These are phyloP conservation scores for Aricia artaxerxes DNA, from an alignment of 2,888 invertebrate species.

Conservation along the genomic window DNA sequence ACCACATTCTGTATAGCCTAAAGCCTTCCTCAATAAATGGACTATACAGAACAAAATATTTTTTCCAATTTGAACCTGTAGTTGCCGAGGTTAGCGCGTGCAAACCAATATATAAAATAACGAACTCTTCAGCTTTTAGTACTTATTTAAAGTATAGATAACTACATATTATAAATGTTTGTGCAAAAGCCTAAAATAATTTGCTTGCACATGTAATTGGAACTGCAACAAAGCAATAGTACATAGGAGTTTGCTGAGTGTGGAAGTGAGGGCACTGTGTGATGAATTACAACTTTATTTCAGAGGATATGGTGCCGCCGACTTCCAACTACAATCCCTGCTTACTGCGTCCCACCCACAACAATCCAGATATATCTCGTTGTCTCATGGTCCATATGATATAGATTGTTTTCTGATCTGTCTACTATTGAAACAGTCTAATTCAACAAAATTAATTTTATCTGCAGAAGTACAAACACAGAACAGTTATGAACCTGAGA, in stretches of 20 bases:
- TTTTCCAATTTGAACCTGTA: too few species aligned
- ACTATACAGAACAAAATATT: too few species aligned
- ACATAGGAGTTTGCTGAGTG: conserved; percentile 61
- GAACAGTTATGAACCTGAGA: conserved; percentile 73
- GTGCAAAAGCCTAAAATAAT: conserved; percentile 2
- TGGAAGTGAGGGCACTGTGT: conserved; percentile 62
- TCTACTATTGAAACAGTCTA: conserved; percentile 50
- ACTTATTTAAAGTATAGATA: too few species aligned
- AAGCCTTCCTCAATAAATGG: too few species aligned
- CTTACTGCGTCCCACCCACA: conserved; percentile 77
- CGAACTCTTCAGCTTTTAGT: too few species aligned
- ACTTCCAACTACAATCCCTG: conserved; percentile 72
- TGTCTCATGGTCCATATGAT: conserved; percentile 84
- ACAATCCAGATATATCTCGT: conserved; percentile 82
- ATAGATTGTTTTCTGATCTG: conserved; percentile 60
- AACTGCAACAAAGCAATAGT: conserved; percentile 66
- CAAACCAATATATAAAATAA: too few species aligned
- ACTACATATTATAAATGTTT: neutral
- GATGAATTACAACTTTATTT: conserved; percentile 78
- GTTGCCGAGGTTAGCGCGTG: too few species aligned
- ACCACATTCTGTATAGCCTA: too few species aligned
- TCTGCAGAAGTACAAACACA: conserved; percentile 79
- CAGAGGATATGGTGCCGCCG: conserved; percentile 77
- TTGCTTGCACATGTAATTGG: conserved; percentile 42
- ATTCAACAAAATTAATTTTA: conserved; percentile 73